Percentiles rank a stretch among this genome's conserved stretches.
Evolutionary conservation across 30 jellyfish, hydroid and myxozoan species (phyloP).

Genomic region (Mastigias papua): DNA sequence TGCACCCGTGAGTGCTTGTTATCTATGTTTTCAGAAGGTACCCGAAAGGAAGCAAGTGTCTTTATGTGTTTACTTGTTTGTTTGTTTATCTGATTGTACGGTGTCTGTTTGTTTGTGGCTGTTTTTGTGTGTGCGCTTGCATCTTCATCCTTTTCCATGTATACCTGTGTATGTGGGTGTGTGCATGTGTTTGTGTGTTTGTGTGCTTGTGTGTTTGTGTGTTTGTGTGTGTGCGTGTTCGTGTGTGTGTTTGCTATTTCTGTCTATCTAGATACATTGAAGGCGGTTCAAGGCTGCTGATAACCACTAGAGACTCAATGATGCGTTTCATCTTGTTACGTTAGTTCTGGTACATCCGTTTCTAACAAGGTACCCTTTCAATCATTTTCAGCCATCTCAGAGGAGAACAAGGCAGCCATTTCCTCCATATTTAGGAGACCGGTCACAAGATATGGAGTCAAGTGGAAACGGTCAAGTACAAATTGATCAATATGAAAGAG

Average conservation of each 20-base stretch:
- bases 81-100: background rate
- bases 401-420: constrained; percentile 59
- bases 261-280: background rate
- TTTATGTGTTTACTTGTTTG: background rate
- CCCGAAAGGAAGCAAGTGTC: no score
- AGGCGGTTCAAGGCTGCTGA: background rate
- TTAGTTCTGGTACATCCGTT: background rate
- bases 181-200: no score
- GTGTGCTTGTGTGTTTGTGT: no score
- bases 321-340: background rate
- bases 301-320: background rate
- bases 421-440: constrained; percentile 66
- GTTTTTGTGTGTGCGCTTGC: background rate
- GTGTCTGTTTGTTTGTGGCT: background rate
- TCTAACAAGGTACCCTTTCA: background rate
- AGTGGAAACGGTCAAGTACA: constrained; percentile 53
- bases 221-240: no score
- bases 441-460: constrained; percentile 33
- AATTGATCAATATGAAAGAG: constrained; percentile 57
- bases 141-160: background rate
- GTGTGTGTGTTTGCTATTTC: background rate
- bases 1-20: no score
- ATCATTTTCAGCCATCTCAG: constrained; percentile 54
- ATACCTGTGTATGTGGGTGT: no score
- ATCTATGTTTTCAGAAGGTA: no score